These are phyloP conservation scores for Luperina testacea DNA, from an alignment of 2,888 invertebrate genomes.

Conservation along the genomic window DNA sequence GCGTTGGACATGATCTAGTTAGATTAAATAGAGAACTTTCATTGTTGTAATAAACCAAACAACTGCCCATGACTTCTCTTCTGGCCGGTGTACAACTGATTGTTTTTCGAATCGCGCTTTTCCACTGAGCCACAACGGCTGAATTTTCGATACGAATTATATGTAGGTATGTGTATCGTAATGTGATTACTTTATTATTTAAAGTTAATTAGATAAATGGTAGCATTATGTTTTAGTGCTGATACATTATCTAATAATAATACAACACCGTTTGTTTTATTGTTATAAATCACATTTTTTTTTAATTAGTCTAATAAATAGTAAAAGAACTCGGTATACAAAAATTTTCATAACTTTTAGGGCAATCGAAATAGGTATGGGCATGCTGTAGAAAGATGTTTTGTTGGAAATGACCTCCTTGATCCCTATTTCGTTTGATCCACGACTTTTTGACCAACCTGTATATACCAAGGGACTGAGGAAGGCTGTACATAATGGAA, in stretches of 20 bases:
- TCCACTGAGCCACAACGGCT: no score
- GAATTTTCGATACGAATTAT: background rate
- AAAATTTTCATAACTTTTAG: no score
- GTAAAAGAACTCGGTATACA: no score
- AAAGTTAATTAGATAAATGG: background rate
- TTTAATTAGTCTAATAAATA: no score
- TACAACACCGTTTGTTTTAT: no score
- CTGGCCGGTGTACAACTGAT: background rate
- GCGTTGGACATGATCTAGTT: conserved; percentile 2
- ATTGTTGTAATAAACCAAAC: background rate
- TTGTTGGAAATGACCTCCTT: no score
- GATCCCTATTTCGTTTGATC: no score
- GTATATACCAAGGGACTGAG: background rate
- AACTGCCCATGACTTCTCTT: background rate
- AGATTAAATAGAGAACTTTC: background rate
- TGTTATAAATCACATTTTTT: no score
- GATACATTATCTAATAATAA: no score
- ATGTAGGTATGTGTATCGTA: background rate
- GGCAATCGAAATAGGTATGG: no score
- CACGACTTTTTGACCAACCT: no score
- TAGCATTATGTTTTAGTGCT: background rate
- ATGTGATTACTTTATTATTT: background rate
- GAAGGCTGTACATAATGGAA: background rate
- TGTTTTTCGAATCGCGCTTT: background rate
- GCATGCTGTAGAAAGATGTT: no score